Percentiles rank a stretch among this genome's conserved stretches.
Conservation (phyloP, 2,113 vertebrate genomes). For the Myotis davidii region DNA sequence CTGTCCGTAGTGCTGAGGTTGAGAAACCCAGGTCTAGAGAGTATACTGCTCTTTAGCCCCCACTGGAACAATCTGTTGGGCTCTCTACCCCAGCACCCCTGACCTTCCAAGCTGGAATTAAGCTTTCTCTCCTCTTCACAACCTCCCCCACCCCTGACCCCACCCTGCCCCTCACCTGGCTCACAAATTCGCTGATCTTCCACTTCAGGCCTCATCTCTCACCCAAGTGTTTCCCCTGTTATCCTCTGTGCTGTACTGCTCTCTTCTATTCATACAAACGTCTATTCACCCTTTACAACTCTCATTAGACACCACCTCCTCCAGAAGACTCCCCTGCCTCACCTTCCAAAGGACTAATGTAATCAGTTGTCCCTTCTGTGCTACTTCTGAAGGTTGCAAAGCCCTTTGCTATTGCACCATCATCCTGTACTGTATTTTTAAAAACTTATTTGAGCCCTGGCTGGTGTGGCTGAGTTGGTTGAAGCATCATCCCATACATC, state of each 20-base stretch:
- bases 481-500: not conserved
- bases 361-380: not conserved
- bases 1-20: not conserved
- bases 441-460: not conserved
- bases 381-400: not conserved
- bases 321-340: not conserved
- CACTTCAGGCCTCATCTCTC: not conserved
- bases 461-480: not conserved
- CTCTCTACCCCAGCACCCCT: not conserved
- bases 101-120: not conserved
- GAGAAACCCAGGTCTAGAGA: not conserved
- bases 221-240: not conserved
- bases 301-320: not conserved
- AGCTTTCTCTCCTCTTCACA: not conserved
- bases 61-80: too few relatives aligned
- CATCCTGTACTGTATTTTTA: not conserved
- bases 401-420: not conserved
- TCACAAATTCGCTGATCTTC: not conserved
- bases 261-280: not conserved
- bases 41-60: rapidly evolving
- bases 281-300: not conserved
- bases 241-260: too few relatives aligned
- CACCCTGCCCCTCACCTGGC: not conserved
- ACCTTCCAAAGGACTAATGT: not conserved
- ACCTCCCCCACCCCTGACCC: not conserved